Conservation (phyloP, 2,888 invertebrate genomes). For the Nasonovia ribisnigri region DNA sequence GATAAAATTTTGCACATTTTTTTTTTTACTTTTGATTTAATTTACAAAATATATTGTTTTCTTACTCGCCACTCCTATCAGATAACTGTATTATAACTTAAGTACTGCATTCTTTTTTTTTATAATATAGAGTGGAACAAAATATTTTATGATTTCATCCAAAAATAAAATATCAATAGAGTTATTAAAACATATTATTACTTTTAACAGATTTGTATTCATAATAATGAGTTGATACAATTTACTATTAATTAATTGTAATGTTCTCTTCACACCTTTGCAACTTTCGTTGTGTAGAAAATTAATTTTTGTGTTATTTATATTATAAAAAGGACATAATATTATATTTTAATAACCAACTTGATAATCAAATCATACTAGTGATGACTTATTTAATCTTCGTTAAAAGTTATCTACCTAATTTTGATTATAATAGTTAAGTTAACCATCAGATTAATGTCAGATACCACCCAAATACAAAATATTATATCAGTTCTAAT, state of each 20-base stretch:
- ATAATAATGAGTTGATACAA: too few relatives aligned
- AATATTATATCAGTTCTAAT: neutral
- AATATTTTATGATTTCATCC: neutral
- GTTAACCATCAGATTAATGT: neutral
- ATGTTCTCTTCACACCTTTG: too few relatives aligned
- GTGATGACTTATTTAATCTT: neutral
- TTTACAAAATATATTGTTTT: neutral
- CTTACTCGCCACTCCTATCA: neutral
- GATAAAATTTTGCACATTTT: neutral
- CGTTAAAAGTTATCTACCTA: neutral
- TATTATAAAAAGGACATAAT: too few relatives aligned
- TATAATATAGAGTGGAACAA: neutral
- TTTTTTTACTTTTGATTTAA: neutral
- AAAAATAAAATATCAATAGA: too few relatives aligned
- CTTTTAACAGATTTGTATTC: too few relatives aligned
- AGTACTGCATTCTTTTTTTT: neutral
- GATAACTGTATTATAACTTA: neutral
- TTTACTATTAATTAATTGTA: too few relatives aligned
- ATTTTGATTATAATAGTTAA: too few relatives aligned
- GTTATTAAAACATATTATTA: too few relatives aligned
- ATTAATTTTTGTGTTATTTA: too few relatives aligned
- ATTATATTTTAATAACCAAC: too few relatives aligned
- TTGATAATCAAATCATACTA: neutral
- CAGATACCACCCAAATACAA: too few relatives aligned
- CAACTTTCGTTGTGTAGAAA: too few relatives aligned